Evolutionary conservation across 2,113 vertebrate genomes (phyloP).

Genomic region (Upupa epops): DNA sequence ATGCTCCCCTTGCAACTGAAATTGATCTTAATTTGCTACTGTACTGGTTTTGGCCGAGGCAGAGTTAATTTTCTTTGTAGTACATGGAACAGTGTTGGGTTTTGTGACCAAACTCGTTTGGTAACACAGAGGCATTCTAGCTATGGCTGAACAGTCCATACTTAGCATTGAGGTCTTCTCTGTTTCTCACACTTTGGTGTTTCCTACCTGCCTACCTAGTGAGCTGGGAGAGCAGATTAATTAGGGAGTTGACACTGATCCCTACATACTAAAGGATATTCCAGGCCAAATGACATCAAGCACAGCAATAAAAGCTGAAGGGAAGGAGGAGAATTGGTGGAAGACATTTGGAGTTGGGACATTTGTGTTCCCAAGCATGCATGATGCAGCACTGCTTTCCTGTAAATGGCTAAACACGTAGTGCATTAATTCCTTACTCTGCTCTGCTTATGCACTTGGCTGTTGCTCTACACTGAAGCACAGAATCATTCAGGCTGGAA

Average conservation of each 20-base stretch:
- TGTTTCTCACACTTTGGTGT: background rate
- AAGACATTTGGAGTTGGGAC: rapidly evolving
- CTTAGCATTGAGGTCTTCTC: background rate
- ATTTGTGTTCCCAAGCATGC: background rate
- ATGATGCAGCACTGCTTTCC: background rate
- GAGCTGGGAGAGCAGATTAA: background rate
- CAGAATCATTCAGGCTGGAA: too few species aligned
- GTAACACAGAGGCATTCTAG: background rate
- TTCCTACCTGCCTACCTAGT: background rate
- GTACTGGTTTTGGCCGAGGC: background rate
- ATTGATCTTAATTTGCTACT: background rate
- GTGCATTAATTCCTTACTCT: background rate
- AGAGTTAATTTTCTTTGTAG: background rate
- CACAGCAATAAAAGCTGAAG: background rate
- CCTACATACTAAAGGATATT: too few species aligned
- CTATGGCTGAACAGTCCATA: rapidly evolving
- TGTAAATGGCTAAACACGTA: background rate
- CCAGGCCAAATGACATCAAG: too few species aligned
- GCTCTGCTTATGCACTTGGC: too few species aligned
- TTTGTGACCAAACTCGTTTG: background rate
- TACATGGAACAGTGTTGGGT: background rate
- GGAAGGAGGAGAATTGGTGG: background rate
- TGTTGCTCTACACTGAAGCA: too few species aligned
- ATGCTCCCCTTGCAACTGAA: background rate
- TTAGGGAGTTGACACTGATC: background rate